phyloP scores from a whole-genome alignment of 2,113 vertebrate species.

The Alectura lathami region DNA sequence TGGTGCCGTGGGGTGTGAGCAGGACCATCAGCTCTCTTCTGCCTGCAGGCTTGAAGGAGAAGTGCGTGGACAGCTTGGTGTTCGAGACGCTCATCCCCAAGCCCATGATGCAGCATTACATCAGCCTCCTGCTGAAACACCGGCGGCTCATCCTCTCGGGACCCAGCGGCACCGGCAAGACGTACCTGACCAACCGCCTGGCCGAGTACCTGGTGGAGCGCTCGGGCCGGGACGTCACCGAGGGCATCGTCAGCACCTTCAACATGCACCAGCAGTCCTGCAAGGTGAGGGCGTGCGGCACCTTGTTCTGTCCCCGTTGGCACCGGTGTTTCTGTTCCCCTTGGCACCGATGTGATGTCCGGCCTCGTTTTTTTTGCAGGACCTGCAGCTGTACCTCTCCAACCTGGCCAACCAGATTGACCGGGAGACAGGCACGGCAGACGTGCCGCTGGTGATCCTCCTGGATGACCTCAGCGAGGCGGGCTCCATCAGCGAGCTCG shows the following conservation, averaged over 20 bases:
- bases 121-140: constrained; percentile 93
- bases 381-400: constrained; percentile 93
- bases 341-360: accelerated
- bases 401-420: constrained; percentile 95
- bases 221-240: constrained; percentile 80
- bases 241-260: constrained; percentile 86
- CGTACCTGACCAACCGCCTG: constrained; percentile 90
- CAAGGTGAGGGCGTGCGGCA: constrained; percentile 78
- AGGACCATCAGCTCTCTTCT: neutral
- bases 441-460: constrained; percentile 90
- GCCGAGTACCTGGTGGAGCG: constrained; percentile 92
- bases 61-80: constrained; percentile 92
- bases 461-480: constrained; percentile 91
- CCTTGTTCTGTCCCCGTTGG: too few species aligned
- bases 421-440: constrained; percentile 83
- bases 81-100: constrained; percentile 95
- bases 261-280: constrained; percentile 96
- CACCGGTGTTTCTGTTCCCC: accelerated
- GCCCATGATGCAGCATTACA: constrained; percentile 97
- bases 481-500: constrained; percentile 88
- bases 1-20: accelerated
- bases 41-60: constrained; percentile 87
- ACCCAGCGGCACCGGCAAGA: constrained; percentile 94
- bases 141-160: constrained; percentile 91
- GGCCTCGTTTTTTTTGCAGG: constrained; percentile 67